Conservation (phyloP, 2,797 vertebrate species). For the Sebastes diploproa region DNA sequence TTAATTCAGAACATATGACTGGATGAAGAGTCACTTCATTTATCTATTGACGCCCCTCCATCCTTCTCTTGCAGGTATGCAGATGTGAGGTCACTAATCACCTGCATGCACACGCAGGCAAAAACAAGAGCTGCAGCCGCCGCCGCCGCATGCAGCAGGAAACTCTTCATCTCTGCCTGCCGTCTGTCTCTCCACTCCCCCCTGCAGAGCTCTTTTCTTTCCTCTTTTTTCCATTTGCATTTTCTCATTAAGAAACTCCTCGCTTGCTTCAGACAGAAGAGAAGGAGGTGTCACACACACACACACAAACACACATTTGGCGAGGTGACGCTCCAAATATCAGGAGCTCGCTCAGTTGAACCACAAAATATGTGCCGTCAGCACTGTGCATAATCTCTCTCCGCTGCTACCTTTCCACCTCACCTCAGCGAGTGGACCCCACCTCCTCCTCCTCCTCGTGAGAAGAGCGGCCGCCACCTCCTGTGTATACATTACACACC, state of each 20-base stretch:
- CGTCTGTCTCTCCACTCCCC: conserved; percentile 18
- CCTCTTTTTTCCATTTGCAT: conserved; percentile 47
- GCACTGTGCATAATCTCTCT: conserved; percentile 48
- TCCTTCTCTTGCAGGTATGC: conserved; percentile 39
- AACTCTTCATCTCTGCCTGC: conserved; percentile 24
- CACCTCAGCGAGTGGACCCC: conserved; percentile 54
- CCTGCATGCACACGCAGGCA: conserved; percentile 56
- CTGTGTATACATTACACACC: conserved; percentile 76
- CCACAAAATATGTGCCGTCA: conserved; percentile 64
- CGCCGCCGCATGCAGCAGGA: conserved; percentile 32
- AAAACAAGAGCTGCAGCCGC: conserved; percentile 41
- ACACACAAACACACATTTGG: neutral
- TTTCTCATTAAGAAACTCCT: conserved; percentile 59
- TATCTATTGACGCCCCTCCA: neutral
- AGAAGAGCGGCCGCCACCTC: conserved; percentile 43
- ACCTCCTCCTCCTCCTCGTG: conserved; percentile 24
- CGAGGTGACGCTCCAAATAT: conserved; percentile 3
- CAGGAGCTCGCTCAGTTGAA: conserved; percentile 5
- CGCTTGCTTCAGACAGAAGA: conserved; percentile 43
- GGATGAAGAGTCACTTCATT: conserved; percentile 20
- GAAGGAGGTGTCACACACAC: conserved; percentile 35
- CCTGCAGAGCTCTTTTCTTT: conserved; percentile 39
- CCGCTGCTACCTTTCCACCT: conserved; percentile 47
- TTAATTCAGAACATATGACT: conserved; percentile 4
- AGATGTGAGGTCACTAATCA: conserved; percentile 63